phyloP scores from a whole-genome alignment of 2,888 invertebrate species.

The Bombylius major region DNA sequence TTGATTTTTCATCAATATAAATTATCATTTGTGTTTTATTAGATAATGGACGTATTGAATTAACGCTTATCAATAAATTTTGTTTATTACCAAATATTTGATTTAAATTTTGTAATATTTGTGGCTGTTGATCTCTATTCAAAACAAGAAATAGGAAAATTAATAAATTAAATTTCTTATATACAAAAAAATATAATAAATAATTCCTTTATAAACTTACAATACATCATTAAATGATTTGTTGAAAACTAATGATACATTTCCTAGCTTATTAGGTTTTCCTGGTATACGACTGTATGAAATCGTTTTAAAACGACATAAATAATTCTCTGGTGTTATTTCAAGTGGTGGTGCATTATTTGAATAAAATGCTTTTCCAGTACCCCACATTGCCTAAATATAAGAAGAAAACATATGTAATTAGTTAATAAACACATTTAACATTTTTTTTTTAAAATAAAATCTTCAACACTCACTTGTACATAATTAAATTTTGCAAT shows the following conservation, averaged over 20 bases:
- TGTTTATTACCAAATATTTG: slow-evolving; percentile 73
- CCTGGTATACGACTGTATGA: slow-evolving; percentile 82
- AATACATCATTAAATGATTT: slow-evolving; percentile 70
- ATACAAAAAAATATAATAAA: not conserved
- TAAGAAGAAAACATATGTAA: slow-evolving; percentile 36
- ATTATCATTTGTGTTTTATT: slow-evolving; percentile 65
- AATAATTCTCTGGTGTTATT: slow-evolving; percentile 76
- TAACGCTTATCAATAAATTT: slow-evolving; percentile 64
- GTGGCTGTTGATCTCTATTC: slow-evolving; percentile 54
- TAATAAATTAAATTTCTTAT: not conserved
- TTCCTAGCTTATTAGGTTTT: slow-evolving; percentile 80
- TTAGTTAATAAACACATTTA: not conserved
- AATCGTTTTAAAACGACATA: slow-evolving; percentile 89
- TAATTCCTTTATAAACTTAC: slow-evolving; percentile 33
- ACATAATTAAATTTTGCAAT: slow-evolving; percentile 91
- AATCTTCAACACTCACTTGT: slow-evolving; percentile 38
- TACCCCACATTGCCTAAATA: slow-evolving; percentile 50
- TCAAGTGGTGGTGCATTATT: slow-evolving; percentile 66
- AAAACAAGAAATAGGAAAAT: slow-evolving; percentile 15
- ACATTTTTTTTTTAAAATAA: not conserved
- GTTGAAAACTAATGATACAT: slow-evolving; percentile 73
- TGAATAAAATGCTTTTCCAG: slow-evolving; percentile 66
- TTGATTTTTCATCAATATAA: slow-evolving; percentile 57
- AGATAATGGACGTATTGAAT: slow-evolving; percentile 68
- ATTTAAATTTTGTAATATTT: slow-evolving; percentile 50